phyloP scores from a whole-genome alignment of 1,140 invertebrate species.

The Saccostrea glomerata region DNA sequence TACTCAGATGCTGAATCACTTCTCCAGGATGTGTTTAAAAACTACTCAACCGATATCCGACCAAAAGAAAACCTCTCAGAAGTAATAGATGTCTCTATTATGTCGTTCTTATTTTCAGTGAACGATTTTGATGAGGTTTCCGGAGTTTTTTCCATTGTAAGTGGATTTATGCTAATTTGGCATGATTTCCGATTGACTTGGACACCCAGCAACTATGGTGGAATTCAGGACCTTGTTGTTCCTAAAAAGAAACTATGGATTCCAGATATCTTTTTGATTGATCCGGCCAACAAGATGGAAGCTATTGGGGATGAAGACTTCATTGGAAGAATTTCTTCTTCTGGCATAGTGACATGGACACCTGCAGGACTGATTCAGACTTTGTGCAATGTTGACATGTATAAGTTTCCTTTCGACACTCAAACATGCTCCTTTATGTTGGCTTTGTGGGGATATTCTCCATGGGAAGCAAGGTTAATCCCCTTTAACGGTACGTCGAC shows the following conservation, averaged over 20 bases:
- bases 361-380: background rate
- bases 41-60: background rate
- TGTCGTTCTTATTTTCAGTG: background rate
- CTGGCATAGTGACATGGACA: background rate
- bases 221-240: background rate
- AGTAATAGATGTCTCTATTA: background rate
- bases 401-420: constrained; percentile 15
- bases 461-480: background rate
- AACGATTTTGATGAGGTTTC: constrained; percentile 38
- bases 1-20: background rate
- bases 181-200: background rate
- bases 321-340: background rate
- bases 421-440: background rate
- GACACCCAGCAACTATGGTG: constrained; percentile 24
- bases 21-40: background rate
- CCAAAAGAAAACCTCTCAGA: background rate
- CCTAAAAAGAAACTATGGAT: constrained; percentile 7
- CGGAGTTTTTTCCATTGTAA: background rate
- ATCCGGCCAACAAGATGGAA: background rate
- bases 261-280: constrained; percentile 2
- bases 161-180: background rate
- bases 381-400: background rate
- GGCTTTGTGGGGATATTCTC: background rate
- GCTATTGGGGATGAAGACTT: constrained; percentile 5
- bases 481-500: background rate